Percentiles rank a stretch among this genome's conserved stretches.
Evolutionary conservation across 2,113 vertebrate species (phyloP).

Genomic region (Sisor rabdophorus): DNA sequence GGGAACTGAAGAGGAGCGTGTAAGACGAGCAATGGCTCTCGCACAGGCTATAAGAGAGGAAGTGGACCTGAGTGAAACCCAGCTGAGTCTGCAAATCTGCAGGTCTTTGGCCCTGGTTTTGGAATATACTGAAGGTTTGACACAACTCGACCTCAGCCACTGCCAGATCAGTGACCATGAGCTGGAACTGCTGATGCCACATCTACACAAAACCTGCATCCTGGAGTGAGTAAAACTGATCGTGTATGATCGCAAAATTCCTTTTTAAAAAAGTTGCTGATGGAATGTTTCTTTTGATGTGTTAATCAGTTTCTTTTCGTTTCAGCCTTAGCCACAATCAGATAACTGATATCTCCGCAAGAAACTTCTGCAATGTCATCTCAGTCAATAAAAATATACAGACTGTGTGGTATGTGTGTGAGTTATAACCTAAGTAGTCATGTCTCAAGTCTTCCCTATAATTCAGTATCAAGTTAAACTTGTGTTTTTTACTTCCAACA

Average conservation of each 20-base stretch:
- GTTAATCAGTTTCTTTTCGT: background rate
- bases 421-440: background rate
- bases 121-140: slow-evolving; percentile 46
- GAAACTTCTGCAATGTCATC: slow-evolving; percentile 19
- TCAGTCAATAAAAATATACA: slow-evolving; percentile 20
- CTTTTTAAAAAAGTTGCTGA: too few relatives aligned
- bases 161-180: slow-evolving; percentile 43
- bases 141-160: slow-evolving; percentile 53
- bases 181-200: slow-evolving; percentile 43
- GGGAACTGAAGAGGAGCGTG: background rate
- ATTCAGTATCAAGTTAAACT: background rate
- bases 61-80: slow-evolving; percentile 51
- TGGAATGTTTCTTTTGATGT: background rate
- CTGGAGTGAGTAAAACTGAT: slow-evolving; percentile 48
- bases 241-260: too few relatives aligned
- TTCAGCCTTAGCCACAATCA: slow-evolving; percentile 49
- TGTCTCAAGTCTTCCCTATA: background rate
- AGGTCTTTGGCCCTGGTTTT: slow-evolving; percentile 44
- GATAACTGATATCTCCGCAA: slow-evolving; percentile 46
- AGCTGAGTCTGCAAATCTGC: slow-evolving; percentile 35
- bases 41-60: slow-evolving; percentile 33
- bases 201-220: slow-evolving; percentile 44
- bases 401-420: slow-evolving; percentile 44
- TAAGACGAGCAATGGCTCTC: slow-evolving; percentile 29
- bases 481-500: slow-evolving; percentile 12